Base-by-base conservation (phyloP, 2,888 invertebrate species). In the Muscina levida region DNA sequence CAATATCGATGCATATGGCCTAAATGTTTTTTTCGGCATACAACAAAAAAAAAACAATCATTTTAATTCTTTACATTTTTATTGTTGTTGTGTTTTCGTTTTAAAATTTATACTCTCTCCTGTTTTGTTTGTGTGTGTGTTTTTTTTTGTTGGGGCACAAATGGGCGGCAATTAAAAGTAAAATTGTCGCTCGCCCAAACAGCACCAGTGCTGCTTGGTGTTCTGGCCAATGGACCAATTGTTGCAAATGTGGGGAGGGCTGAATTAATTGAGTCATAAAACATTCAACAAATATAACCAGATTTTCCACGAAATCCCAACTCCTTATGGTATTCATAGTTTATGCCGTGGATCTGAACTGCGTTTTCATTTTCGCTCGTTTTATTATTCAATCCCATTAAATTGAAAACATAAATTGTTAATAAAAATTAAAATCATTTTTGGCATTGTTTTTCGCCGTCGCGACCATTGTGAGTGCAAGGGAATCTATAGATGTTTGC, bases 251-350 rank as follows among this genome's bases (percentile, higher is more conserved):
- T 3, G 37, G 17, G 19, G 53, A 53, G 65, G 46, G 72, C 75
- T 68, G 57, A 72, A 72, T 77, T 81, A 81, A 81, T 81, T 77
- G 77, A 81, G 77, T 77, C 81, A 81, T 81, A 81, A 77, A 81
- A 81, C 74, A 81, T 77, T 81, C 75, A 81, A 77, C 81, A 81
- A 75, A 81, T 81, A 77, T 81, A 48, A 81, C 67, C 81, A 81
- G 81, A 81, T 77, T 81, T 80, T 81, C 81, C 75, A 72, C 68
- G 74, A 81, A 81, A 75, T 77, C 56, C 68, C 71, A 81, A 81
- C 72, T 77, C 56, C 77, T 65, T 72, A 77, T 77, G 57, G 31
- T 65, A 53, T 62, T 62, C 42, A 56, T 62, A 42, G 62, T 62
- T 62, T 42, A 22, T 19, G 53, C 22, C 39, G 15, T 42, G 59